Base-by-base conservation (phyloP, 1,140 invertebrate species). In the Sarcophaga bullata region DNA sequence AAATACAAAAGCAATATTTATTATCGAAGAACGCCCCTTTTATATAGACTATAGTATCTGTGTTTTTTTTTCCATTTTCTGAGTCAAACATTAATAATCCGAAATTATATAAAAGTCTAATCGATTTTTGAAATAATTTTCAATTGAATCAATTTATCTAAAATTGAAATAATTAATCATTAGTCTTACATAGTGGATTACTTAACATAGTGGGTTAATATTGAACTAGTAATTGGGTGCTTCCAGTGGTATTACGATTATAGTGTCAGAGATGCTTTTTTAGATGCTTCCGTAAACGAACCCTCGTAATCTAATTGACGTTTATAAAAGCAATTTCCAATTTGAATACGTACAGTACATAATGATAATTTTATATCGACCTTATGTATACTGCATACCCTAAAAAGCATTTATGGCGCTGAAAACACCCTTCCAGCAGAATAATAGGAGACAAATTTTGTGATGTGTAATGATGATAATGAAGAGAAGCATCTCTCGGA, bases 181-280 rank as follows among this genome's bases (percentile, higher is more conserved):
- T 9, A 52, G 13, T 1, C 50, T 52, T 52, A 52, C 17, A 37
- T 37, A 37, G 1, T 37, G 25, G 4, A 37, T 72, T 72, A 9
- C 13, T n/a, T n/a, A n/a, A n/a, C n/a, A n/a, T n/a, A n/a, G n/a
- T n/a, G n/a, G n/a, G n/a, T n/a, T n/a, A n/a, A 78, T 52, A 78
- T 78, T 78, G 75, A 78, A 52, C n/a, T 50, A 19, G 17, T 50
- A 78, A 78, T 78, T 78, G 52, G 75, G n/a, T n/a, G n/a, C n/a
- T n/a, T n/a, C n/a, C 52, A 19, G 50, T 78, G 75, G 75, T 78
- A 52, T 78, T n/a, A n/a, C n/a, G 75, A 78, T 78, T 78, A 78
- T n/a, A 78, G 75, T 78, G 75, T 78, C 75, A 78, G 19, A 48
- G n/a, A 78, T 78, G n/a, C n/a, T 17, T n/a, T 6, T n/a, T 50